Evolutionary conservation across 1,140 invertebrate species (phyloP), one percentile per base, ranked within the genome.

Genomic region (Mactra quadrangularis): DNA sequence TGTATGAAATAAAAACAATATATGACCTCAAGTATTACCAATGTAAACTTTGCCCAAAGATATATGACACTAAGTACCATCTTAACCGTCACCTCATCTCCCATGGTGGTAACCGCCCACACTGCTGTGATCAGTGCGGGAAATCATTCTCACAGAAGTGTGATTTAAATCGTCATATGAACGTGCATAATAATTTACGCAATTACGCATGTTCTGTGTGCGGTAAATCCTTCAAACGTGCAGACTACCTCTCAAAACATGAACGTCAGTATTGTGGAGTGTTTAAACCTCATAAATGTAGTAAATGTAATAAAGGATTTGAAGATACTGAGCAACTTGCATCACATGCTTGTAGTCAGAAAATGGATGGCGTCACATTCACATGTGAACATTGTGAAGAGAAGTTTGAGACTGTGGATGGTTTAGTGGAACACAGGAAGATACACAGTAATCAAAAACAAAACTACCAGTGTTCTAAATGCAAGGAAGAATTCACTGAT

Each of bases 221-320:
- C 41, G 76, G 76, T 17, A 79, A 79, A 47, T 31, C 76, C 25
- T 79, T 79, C 52, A 79, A 79, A 57, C 76, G 76, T 47, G 52
- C 62, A 25, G 76, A 79, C 64, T 79, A 79, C 64, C 76, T 79
- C 45, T 57, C 76, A 25, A 79, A 79, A 57, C 76, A 79, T 45
- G 76, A 79, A 38, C 60, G 76, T 45, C 76, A 79, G 76, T 79
- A 79, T 31, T 79, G 76, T 27, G 76, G 76, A 19, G 76, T 79
- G 3, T 45, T 53, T 17, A 79, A 79, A 45, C 76, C 76, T 25
- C 45, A 55, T 29, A 79, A 79, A 22, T 79, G 76, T 64, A 52
- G 7, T 4, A 79, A 70, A 45, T 79, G 76, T 70, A 45, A 57
- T 31, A 79, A 79, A 55, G 76, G 76, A n/a, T 79, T 79, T 70